phyloP scores from a whole-genome alignment of 2,113 vertebrate species.

The Ranitomeya imitator region DNA sequence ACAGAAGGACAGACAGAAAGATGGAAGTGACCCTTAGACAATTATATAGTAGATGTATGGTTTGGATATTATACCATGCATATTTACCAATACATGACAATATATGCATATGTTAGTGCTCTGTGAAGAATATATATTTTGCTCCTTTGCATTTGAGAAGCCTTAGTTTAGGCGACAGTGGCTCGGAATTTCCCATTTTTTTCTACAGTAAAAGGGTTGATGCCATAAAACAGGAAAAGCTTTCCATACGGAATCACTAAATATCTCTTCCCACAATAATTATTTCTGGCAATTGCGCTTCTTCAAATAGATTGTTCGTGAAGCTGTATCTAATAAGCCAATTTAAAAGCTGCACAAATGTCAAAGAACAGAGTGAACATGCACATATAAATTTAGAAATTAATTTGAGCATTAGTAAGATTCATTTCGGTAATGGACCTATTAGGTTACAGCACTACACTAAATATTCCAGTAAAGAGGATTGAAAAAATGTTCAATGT shows the following conservation, averaged over 20 bases:
- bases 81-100: too few species aligned
- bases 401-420: constrained; percentile 19
- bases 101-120: too few species aligned
- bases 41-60: too few species aligned
- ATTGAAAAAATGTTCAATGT: not conserved
- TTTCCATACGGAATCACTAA: not conserved
- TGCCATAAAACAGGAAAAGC: not conserved
- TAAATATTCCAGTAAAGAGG: constrained; percentile 23
- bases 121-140: too few species aligned
- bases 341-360: constrained; percentile 30
- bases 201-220: not conserved
- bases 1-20: too few species aligned
- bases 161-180: too few species aligned
- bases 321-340: not conserved
- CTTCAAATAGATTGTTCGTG: constrained; percentile 15
- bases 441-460: constrained; percentile 10
- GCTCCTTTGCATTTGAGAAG: too few species aligned
- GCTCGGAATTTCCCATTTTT: not conserved
- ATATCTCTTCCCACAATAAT: constrained; percentile 47
- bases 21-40: too few species aligned
- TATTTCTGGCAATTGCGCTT: constrained; percentile 43
- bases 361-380: not conserved
- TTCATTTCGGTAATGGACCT: constrained; percentile 34
- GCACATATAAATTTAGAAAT: constrained; percentile 39
- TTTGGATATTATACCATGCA: too few species aligned